A percentile compares a stretch with the other conserved stretches of the same genome.
phyloP scores from a whole-genome alignment of 2,113 vertebrate species.

The Xenus cinereus region DNA sequence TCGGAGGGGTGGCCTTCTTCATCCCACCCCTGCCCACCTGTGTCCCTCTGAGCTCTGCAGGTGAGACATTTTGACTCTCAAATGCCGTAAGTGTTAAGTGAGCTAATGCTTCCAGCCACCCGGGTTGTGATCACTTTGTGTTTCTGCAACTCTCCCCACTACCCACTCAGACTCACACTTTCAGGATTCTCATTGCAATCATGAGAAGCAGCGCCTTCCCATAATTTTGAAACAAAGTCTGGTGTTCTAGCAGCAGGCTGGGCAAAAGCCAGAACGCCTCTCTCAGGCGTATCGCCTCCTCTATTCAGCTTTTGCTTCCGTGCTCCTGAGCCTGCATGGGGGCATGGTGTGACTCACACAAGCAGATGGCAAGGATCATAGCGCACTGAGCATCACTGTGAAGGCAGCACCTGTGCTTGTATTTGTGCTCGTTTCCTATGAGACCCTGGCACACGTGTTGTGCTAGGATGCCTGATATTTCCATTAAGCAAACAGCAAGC shows the following conservation, averaged over 20 bases:
- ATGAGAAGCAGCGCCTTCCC: accelerated
- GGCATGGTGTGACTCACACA: accelerated
- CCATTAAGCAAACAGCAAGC: not conserved
- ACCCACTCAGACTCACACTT: not conserved
- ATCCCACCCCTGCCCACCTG: not conserved
- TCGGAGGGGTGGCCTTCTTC: not conserved
- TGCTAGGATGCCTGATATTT: not conserved
- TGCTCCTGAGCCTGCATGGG: no score
- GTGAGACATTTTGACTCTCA: not conserved
- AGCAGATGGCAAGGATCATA: not conserved
- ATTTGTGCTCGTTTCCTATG: not conserved
- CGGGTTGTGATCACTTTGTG: not conserved
- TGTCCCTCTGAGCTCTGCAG: not conserved
- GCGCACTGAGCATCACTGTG: not conserved
- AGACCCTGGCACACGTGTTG: accelerated
- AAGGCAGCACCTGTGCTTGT: not conserved
- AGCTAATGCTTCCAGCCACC: not conserved
- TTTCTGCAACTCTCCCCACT: not conserved
- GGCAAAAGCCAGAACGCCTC: not conserved
- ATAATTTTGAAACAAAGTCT: not conserved
- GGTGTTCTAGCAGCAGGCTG: not conserved
- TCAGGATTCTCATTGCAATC: not conserved
- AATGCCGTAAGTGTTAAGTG: not conserved
- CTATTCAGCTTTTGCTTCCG: not conserved
- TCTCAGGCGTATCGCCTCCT: not conserved